Evolutionary conservation across 2,113 vertebrate genomes (phyloP).

Genomic region (Romanogobio albipinnatus): DNA sequence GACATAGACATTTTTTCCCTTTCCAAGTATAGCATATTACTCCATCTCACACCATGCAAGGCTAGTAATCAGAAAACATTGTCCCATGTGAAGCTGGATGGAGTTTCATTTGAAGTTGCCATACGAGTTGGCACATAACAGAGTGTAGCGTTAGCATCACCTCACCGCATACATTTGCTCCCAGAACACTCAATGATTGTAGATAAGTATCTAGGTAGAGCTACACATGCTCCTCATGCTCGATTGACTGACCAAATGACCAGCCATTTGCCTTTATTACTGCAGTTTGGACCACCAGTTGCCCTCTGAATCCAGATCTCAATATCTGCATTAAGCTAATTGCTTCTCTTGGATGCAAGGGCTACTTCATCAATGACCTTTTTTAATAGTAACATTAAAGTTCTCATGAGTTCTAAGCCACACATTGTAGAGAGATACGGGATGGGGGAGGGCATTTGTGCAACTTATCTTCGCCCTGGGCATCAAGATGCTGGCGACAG

Average conservation of each 20-base stretch:
- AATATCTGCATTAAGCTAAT: slow-evolving; percentile 70
- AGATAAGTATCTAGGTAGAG: slow-evolving; percentile 80
- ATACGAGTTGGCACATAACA: not conserved
- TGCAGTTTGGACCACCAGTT: slow-evolving; percentile 73
- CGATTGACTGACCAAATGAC: slow-evolving; percentile 75
- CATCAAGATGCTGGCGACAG: slow-evolving; percentile 26
- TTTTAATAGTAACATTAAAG: slow-evolving; percentile 35
- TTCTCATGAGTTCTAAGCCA: slow-evolving; percentile 42
- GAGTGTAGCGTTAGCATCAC: not conserved
- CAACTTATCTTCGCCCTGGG: slow-evolving; percentile 48
- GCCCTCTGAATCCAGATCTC: slow-evolving; percentile 56
- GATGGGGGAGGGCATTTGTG: slow-evolving; percentile 28
- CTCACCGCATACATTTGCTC: slow-evolving; percentile 29
- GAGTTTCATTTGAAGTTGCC: slow-evolving; percentile 22
- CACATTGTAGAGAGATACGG: slow-evolving; percentile 57
- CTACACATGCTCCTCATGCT: slow-evolving; percentile 68
- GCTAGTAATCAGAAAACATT: slow-evolving; percentile 39
- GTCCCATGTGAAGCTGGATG: slow-evolving; percentile 11
- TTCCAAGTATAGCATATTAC: slow-evolving; percentile 16
- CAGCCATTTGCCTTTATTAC: slow-evolving; percentile 72
- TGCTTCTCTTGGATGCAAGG: slow-evolving; percentile 73
- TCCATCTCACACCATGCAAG: not conserved
- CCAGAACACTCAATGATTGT: slow-evolving; percentile 68
- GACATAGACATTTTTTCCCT: slow-evolving; percentile 29
- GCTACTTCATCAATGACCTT: slow-evolving; percentile 45